These are phyloP conservation scores for Antrozous pallidus DNA, from an alignment of 2,797 vertebrate genomes.

Conservation along the genomic window DNA sequence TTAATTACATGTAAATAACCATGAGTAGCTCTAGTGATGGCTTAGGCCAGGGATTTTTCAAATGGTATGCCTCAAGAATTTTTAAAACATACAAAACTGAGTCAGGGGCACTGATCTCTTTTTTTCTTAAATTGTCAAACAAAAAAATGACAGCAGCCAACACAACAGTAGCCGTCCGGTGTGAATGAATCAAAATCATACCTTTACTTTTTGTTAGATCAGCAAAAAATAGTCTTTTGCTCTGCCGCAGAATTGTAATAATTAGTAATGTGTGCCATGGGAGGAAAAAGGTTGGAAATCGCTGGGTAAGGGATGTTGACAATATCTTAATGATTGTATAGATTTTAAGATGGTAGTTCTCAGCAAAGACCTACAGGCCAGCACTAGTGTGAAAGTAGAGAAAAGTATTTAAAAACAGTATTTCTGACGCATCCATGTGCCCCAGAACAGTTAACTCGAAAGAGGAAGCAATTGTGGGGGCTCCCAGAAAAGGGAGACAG, in stretches of 20 bases:
- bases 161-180: neutral
- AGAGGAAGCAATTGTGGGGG: neutral
- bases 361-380: neutral
- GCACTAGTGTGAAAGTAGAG: neutral
- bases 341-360: neutral
- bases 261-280: neutral
- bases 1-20: neutral
- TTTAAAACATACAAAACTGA: neutral
- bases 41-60: neutral
- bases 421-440: rapidly evolving
- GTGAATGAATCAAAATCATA: neutral
- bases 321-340: neutral
- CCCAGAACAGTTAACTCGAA: neutral
- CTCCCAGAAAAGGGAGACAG: neutral
- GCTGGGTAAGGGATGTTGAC: neutral
- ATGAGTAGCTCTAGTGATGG: neutral
- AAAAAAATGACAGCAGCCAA: neutral
- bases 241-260: neutral
- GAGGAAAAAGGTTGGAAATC: neutral
- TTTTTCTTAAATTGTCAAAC: neutral
- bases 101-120: neutral
- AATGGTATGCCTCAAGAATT: neutral
- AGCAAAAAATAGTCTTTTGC: neutral
- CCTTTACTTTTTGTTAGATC: neutral
- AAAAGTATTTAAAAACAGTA: neutral